phyloP scores from a whole-genome alignment of 2,113 vertebrate species.

The Rhinichthys klamathensis region DNA sequence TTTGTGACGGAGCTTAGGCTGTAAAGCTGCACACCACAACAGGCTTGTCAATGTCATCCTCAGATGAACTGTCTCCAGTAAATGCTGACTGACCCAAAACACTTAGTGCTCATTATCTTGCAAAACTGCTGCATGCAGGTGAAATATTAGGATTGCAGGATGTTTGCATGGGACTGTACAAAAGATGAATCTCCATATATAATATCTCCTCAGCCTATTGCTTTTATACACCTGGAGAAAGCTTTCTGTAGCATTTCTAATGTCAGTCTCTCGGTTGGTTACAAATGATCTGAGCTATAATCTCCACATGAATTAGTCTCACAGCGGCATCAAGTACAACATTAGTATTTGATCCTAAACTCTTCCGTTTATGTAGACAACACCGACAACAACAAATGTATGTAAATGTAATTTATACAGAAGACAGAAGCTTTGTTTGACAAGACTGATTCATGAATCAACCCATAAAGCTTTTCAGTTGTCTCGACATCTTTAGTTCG shows the following conservation, averaged over 20 bases:
- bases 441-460: not conserved
- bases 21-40: conserved; percentile 1
- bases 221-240: not conserved
- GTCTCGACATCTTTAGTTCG: not conserved
- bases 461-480: not conserved
- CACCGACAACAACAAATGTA: not conserved
- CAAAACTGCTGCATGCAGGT: not conserved
- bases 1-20: not conserved
- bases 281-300: not conserved
- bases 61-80: not conserved
- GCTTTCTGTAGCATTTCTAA: not conserved
- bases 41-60: conserved; percentile 7
- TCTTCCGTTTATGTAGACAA: not conserved
- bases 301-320: not conserved
- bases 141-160: not conserved
- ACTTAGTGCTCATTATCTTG: not conserved
- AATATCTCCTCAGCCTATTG: not conserved
- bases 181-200: not conserved
- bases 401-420: not conserved
- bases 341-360: not conserved
- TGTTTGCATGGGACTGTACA: not conserved
- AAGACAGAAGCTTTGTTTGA: conserved; percentile 5
- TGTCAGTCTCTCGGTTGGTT: not conserved
- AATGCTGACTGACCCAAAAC: conserved; percentile 3
- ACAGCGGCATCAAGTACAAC: not conserved